phyloP scores from a whole-genome alignment of 1,140 invertebrate genomes.

The Platorchestia sp. region DNA sequence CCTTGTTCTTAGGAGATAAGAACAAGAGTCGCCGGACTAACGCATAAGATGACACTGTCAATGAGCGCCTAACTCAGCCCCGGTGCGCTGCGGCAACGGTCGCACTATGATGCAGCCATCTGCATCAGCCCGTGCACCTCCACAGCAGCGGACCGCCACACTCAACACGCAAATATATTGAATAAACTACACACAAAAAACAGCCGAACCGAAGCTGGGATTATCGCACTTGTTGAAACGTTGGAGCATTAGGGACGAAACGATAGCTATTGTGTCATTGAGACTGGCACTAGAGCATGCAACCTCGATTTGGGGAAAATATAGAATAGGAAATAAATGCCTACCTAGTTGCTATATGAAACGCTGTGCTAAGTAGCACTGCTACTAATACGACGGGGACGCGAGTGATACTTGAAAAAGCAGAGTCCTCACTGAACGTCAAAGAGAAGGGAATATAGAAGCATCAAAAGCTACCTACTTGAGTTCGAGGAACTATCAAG shows the following conservation, averaged over 20 bases:
- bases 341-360: too few relatives aligned
- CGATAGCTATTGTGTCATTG: not conserved
- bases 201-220: not conserved
- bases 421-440: too few relatives aligned
- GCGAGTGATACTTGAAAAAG: too few relatives aligned
- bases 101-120: not conserved
- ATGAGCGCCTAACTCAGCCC: not conserved
- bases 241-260: not conserved
- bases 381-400: not conserved
- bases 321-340: not conserved
- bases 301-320: not conserved
- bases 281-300: not conserved
- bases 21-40: constrained; percentile 16
- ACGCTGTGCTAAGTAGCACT: too few relatives aligned
- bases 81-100: not conserved
- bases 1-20: constrained; percentile 54
- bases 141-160: not conserved
- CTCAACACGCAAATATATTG: not conserved
- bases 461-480: too few relatives aligned
- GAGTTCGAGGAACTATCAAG: too few relatives aligned
- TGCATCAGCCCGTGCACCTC: not conserved
- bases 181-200: too few relatives aligned
- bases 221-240: not conserved
- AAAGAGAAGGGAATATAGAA: too few relatives aligned
- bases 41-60: constrained; percentile 15